A percentile compares a stretch with the other conserved stretches of the same genome.
Conservation (phyloP, 35 echinoderm and acorn worm species). For the Anneissia japonica region DNA sequence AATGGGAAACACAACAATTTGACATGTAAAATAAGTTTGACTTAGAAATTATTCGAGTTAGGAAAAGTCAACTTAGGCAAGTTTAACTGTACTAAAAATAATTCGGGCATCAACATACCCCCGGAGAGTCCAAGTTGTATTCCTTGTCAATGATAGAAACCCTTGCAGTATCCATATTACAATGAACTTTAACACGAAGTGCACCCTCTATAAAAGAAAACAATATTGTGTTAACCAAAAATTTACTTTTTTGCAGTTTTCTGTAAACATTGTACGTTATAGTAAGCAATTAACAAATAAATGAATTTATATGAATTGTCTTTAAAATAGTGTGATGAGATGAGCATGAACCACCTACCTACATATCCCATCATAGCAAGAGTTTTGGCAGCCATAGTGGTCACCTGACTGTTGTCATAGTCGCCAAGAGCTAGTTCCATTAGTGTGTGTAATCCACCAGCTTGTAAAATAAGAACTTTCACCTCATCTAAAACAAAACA, state of each 20-base stretch:
- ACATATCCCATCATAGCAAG: slow-evolving; percentile 52
- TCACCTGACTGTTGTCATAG: slow-evolving; percentile 49
- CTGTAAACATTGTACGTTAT: no score
- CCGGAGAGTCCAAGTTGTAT: not conserved
- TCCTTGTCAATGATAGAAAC: not conserved
- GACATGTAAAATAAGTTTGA: no score
- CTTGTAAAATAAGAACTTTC: slow-evolving; percentile 28
- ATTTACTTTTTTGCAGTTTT: no score
- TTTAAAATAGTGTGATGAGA: no score
- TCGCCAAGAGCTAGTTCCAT: slow-evolving; percentile 42
- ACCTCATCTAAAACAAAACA: slow-evolving; percentile 29
- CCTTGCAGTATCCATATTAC: not conserved
- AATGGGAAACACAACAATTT: no score
- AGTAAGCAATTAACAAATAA: no score
- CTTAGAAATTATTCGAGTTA: no score
- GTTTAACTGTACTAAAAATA: no score
- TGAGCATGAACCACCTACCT: no score
- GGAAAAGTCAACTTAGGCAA: no score
- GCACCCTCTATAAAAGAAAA: not conserved
- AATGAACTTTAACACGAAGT: not conserved
- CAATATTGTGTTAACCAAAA: no score
- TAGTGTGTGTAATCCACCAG: slow-evolving; percentile 37
- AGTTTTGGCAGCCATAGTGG: slow-evolving; percentile 62
- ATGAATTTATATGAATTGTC: no score
- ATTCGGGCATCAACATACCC: slow-evolving; percentile 8